A percentile compares a stretch with the other conserved stretches of the same genome.
Conservation (phyloP, 2,888 invertebrate genomes). For the Synanthedon myopaeformis region DNA sequence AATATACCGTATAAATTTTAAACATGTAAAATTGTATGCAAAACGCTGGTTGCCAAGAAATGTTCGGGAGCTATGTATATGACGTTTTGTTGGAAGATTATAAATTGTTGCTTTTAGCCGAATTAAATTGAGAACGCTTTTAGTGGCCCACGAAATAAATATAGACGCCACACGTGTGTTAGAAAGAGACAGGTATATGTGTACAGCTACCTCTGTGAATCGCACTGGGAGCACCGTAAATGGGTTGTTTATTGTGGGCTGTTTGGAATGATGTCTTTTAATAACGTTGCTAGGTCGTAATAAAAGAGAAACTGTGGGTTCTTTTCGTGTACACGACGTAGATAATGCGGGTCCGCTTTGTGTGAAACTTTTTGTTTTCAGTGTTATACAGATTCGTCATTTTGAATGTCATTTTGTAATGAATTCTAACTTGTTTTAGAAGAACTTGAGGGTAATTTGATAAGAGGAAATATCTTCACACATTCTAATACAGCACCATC, state of each 20-base stretch:
- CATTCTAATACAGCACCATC: too few species aligned
- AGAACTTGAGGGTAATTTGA: too few species aligned
- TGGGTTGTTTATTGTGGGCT: slow-evolving; percentile 43
- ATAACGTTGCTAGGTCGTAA: slow-evolving; percentile 21
- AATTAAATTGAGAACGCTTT: slow-evolving; percentile 22
- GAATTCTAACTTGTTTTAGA: too few species aligned
- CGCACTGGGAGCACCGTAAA: slow-evolving; percentile 24
- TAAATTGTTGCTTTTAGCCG: slow-evolving; percentile 28
- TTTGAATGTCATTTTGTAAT: too few species aligned
- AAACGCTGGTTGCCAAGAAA: not conserved
- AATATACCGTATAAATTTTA: too few species aligned
- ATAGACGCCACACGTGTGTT: not conserved
- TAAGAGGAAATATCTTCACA: too few species aligned
- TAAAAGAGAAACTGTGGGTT: slow-evolving; percentile 10
- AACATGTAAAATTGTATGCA: too few species aligned
- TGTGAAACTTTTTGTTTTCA: not conserved
- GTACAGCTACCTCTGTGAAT: slow-evolving; percentile 12
- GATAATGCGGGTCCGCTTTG: not conserved
- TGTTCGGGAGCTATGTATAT: not conserved
- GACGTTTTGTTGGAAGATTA: slow-evolving; percentile 10
- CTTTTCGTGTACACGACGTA: not conserved
- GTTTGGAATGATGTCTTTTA: slow-evolving; percentile 43
- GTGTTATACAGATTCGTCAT: too few species aligned
- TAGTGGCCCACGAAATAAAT: slow-evolving; percentile 9
- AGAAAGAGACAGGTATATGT: not conserved